These are phyloP conservation scores for Lepidochitona cinerea DNA, from an alignment of 2,888 invertebrate species.

Conservation along the genomic window DNA sequence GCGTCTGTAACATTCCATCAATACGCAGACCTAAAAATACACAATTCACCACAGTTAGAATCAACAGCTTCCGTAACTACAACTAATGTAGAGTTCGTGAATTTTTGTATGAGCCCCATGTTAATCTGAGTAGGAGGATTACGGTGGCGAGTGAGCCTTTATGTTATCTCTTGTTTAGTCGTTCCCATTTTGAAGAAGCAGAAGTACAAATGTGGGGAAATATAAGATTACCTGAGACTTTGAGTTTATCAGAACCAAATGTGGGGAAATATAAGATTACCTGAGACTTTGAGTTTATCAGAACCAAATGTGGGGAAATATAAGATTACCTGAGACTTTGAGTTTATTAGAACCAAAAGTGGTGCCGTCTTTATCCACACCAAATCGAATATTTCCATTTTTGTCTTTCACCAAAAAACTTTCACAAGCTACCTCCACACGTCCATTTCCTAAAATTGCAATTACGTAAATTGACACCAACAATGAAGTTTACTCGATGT, in stretches of 20 bases:
- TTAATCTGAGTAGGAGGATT: too few relatives aligned
- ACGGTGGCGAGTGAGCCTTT: too few relatives aligned
- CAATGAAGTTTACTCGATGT: too few relatives aligned
- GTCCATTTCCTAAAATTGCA: conserved; percentile 41
- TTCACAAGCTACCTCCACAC: conserved; percentile 42
- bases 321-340: conserved; percentile 16
- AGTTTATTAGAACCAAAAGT: conserved; percentile 43
- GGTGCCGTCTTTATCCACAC: conserved; percentile 40
- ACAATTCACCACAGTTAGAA: too few relatives aligned
- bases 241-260: too few relatives aligned
- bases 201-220: background rate
- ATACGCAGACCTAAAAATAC: conserved; percentile 28
- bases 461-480: too few relatives aligned
- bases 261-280: background rate
- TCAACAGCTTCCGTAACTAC: too few relatives aligned
- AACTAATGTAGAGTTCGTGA: too few relatives aligned
- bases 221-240: background rate
- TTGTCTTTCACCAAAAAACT: conserved; percentile 46
- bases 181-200: too few relatives aligned
- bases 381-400: conserved; percentile 38
- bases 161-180: too few relatives aligned
- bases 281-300: too few relatives aligned
- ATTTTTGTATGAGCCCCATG: too few relatives aligned
- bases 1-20: conserved; percentile 53
- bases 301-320: conserved; percentile 29